Evolutionary conservation across 2,113 vertebrate species (phyloP).

Genomic region (Dinomys branickii): DNA sequence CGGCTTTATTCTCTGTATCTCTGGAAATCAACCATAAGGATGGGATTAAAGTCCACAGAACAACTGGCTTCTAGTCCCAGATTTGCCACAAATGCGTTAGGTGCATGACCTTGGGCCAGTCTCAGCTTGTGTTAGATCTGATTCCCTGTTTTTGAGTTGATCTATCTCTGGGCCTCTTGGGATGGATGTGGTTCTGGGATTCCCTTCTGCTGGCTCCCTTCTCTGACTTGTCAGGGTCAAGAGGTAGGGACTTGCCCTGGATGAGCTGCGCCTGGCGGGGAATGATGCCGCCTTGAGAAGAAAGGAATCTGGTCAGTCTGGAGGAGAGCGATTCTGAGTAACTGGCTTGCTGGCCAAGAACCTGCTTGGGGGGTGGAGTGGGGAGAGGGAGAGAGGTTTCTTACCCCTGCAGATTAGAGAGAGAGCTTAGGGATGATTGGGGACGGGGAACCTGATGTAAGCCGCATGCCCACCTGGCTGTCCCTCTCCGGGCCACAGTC

Average conservation of each 20-base stretch:
- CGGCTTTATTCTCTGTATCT: background rate
- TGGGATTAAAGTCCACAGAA: background rate
- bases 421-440: background rate
- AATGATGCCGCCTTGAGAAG: background rate
- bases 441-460: background rate
- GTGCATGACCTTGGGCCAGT: conserved; percentile 76
- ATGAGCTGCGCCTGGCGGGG: background rate
- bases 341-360: background rate
- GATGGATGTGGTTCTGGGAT: conserved; percentile 13
- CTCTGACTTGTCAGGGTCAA: conserved; percentile 26
- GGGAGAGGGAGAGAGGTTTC: background rate
- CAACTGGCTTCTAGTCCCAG: background rate
- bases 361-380: background rate
- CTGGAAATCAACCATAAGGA: background rate
- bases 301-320: conserved; percentile 20
- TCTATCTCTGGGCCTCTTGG: background rate
- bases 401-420: background rate
- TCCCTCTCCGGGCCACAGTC: background rate
- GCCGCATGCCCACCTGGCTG: background rate
- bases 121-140: conserved; percentile 39
- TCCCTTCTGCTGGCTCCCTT: background rate
- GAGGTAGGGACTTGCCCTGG: background rate
- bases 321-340: background rate
- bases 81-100: background rate
- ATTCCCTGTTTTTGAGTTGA: conserved; percentile 6